Base-by-base conservation (phyloP, 2,888 invertebrate genomes). In the Polymixis flavicincta region DNA sequence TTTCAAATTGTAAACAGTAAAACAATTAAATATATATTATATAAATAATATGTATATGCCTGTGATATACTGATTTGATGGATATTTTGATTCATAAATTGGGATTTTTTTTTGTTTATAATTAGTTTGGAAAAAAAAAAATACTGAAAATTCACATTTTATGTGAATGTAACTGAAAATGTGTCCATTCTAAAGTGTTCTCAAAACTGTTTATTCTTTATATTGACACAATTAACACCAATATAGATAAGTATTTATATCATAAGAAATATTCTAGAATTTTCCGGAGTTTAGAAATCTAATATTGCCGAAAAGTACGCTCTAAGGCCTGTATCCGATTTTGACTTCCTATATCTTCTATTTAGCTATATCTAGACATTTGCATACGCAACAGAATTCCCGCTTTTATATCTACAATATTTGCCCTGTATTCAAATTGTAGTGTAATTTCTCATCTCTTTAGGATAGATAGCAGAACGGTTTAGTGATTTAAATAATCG, bases 1-100 rank as follows among this genome's bases (percentile, higher is more conserved):
- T 74, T 60, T 79, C 54, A 78, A 78, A 86, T 81, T 86, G 81
- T 83, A 81, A 85, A 84, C 48, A n/a, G 68, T 87, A 71, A 82
- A 85, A 72, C 72, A 67, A 78, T 78, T 77, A 76, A 75, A 77
- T 78, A 86, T 83, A 77, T 78, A 86, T 83, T 83, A 70, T 85
- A 85, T 83, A 77, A 77, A 76, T 83, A 85, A 76, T 79, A 82
- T 86, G 82, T 87, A 82, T 84, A 89, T 84, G 89, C 91, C 92
- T 92, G 92, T 92, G 92, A 92, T 92, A 92, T 89, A 87, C 87
- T 90, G 74, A 85, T 89, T 87, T 89, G 80, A 87, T 80, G 82
- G 80, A 87, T 87, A 85, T 87, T 87, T 84, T 75, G 71, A 85
- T 81, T 82, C 81, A 76, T 86, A 52, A 80, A 85, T 84, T 88